phyloP scores from a whole-genome alignment of 2,888 invertebrate species.

The Petrophora chlorosata region DNA sequence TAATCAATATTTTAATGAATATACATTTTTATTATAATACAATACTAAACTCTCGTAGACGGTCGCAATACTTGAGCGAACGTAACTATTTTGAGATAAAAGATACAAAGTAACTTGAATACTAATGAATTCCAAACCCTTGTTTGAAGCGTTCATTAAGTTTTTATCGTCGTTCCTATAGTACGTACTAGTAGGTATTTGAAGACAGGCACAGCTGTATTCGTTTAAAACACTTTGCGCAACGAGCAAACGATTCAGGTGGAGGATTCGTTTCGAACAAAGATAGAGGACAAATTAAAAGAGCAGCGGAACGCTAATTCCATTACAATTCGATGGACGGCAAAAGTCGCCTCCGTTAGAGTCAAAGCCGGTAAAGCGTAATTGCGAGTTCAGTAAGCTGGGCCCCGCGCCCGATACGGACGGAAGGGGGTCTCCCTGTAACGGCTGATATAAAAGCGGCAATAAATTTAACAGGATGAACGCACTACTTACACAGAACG shows the following conservation, averaged over 20 bases:
- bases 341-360: conserved; percentile 78
- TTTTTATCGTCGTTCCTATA: background rate
- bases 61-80: background rate
- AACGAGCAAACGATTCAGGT: conserved; percentile 48
- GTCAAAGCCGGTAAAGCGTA: conserved; percentile 82
- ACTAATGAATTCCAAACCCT: conserved; percentile 33
- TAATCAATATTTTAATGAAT: no score
- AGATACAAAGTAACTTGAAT: conserved; percentile 35
- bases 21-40: conserved; percentile 2
- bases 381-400: conserved; percentile 82
- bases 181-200: background rate
- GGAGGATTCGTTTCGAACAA: conserved; percentile 70
- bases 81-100: background rate
- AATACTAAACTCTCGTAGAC: background rate
- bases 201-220: conserved; percentile 27
- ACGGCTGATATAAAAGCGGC: conserved; percentile 83
- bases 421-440: conserved; percentile 80
- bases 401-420: conserved; percentile 79
- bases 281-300: conserved; percentile 78
- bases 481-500: conserved; percentile 81
- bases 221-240: conserved; percentile 37
- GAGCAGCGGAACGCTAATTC: conserved; percentile 80
- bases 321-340: conserved; percentile 82
- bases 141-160: background rate
- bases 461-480: conserved; percentile 84